Evolutionary conservation across 2,797 vertebrate genomes (phyloP), one percentile per base, ranked within the genome.

Genomic region (Sebastes steindachneri): DNA sequence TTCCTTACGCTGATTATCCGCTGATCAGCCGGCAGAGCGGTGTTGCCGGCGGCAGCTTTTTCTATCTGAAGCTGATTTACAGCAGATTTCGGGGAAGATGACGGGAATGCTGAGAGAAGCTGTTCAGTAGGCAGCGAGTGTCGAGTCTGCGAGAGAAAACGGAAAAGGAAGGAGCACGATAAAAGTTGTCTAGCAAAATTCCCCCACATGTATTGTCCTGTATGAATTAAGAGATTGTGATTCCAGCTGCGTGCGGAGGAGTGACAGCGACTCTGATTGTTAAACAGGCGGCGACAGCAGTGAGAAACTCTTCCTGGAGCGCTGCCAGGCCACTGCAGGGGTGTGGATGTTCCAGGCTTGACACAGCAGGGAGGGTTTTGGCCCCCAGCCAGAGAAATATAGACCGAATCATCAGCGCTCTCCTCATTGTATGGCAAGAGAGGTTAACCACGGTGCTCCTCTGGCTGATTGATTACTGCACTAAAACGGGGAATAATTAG

Each of bases 281-380:
- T 72, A 51, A 82, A 64, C 68, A 73, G 63, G n/a, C 69, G 62
- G 87, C 4, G 63, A 71, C 68, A 71, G 85, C 75, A 75, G 71
- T 60, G 77, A 86, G 78, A 64, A 82, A 65, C 77, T 74, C 73
- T 4, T 74, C 68, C 81, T 90, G 91, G 88, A 88, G 64, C 15
- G 10, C 14, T 19, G 88, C 89, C 92, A 92, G 87, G 45, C 70
- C 87, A 58, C 86, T 92, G 89, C 91, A 79, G 92, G 83, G 77
- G 29, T 72, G 87, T 69, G 54, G 80, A 87, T 75, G 78, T 33
- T 70, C 77, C 83, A 25, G 68, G 74, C 21, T 17, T 51, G 68
- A 83, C 83, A 77, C 88, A 77, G 84, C 82, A 77, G 33, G 17
- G 37, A 68, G 3, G 12, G 69, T 53, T 55, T 68, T 77, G 79